phyloP scores from a whole-genome alignment of 2,888 invertebrate species.

The Temnothorax ravouxi region DNA sequence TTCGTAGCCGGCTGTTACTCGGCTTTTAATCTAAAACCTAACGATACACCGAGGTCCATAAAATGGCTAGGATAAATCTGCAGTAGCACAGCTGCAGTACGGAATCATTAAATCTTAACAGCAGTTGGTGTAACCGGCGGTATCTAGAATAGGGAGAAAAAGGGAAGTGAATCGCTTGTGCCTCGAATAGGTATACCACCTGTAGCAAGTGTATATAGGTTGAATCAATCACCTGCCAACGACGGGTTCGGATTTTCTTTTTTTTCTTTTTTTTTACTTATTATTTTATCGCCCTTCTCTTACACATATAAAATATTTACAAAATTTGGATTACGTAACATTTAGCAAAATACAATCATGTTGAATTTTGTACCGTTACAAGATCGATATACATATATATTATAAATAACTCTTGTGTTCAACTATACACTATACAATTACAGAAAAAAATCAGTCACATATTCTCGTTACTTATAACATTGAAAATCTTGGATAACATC shows the following conservation, averaged over 20 bases:
- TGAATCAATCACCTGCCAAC: constrained; percentile 15
- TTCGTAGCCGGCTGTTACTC: constrained; percentile 33
- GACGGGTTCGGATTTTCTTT: neutral
- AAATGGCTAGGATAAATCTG: constrained; percentile 48
- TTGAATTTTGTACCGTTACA: constrained; percentile 30
- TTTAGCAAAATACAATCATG: constrained; percentile 1
- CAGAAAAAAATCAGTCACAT: constrained; percentile 25
- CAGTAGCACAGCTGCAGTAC: constrained; percentile 37
- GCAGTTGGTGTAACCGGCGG: constrained; percentile 35
- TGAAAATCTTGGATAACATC: neutral
- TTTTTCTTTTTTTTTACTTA: neutral
- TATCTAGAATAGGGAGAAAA: constrained; percentile 22
- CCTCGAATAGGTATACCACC: neutral
- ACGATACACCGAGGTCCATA: constrained; percentile 40
- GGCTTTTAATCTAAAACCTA: constrained; percentile 40
- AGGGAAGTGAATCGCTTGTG: constrained; percentile 5
- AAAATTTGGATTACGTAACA: constrained; percentile 26
- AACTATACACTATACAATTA: neutral
- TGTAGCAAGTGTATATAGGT: constrained; percentile 41
- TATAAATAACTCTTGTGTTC: neutral
- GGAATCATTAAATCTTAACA: constrained; percentile 49
- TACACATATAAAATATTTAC: constrained; percentile 31
- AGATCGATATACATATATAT: neutral
- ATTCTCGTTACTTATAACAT: constrained; percentile 15
- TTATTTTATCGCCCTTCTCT: neutral